Conservation (phyloP, 2,113 vertebrate species). For the Cinclus cinclus region DNA sequence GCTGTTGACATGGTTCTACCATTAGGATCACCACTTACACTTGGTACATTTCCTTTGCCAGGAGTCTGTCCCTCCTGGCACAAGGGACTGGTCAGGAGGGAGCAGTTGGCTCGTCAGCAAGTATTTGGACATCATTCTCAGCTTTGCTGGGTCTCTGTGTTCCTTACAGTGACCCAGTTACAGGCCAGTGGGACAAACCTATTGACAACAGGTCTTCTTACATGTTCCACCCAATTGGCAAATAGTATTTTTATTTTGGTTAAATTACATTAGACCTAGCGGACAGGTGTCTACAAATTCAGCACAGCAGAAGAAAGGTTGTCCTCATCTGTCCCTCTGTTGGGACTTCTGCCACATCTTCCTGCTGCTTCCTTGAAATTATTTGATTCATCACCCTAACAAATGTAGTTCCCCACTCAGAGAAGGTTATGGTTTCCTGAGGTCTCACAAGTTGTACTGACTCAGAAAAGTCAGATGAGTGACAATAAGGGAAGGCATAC, state of each 20-base stretch:
- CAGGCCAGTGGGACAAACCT: neutral
- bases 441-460: neutral
- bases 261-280: neutral
- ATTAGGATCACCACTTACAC: neutral
- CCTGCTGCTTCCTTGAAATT: neutral
- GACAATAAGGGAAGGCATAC: rapidly evolving
- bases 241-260: neutral
- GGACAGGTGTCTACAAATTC: neutral
- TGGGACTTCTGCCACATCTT: neutral
- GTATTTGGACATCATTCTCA: neutral
- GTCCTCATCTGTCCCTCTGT: neutral
- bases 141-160: neutral
- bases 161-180: neutral
- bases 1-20: neutral
- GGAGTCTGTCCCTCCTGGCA: neutral
- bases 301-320: neutral
- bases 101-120: neutral
- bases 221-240: neutral
- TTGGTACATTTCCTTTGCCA: neutral
- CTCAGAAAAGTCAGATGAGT: neutral
- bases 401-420: neutral
- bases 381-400: neutral
- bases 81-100: neutral
- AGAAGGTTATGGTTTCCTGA: neutral
- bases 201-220: neutral